Percentiles rank a stretch among this genome's conserved stretches.
Evolutionary conservation across 2,113 vertebrate genomes (phyloP).

Genomic region (Argyrosomus japonicus): DNA sequence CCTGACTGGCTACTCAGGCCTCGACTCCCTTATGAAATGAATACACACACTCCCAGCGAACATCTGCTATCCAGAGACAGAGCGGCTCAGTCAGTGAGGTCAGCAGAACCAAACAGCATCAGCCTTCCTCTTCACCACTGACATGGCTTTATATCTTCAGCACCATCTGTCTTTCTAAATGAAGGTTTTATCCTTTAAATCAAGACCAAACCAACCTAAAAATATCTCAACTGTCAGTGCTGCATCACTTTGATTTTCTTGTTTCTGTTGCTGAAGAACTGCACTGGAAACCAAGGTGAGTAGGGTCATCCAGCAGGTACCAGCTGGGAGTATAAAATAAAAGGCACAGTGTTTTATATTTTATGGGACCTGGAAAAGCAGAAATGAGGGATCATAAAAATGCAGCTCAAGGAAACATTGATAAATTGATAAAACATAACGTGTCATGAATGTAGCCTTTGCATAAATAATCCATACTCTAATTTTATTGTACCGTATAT

Average conservation of each 20-base stretch:
- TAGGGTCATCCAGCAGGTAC: slow-evolving; percentile 18
- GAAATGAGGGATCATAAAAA: slow-evolving; percentile 15
- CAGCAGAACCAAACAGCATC: slow-evolving; percentile 49
- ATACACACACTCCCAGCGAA: slow-evolving; percentile 47
- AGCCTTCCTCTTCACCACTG: slow-evolving; percentile 24
- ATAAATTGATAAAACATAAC: neutral
- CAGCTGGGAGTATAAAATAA: slow-evolving; percentile 18
- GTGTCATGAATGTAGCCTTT: slow-evolving; percentile 8
- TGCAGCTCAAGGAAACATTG: slow-evolving; percentile 12
- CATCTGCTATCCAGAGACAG: slow-evolving; percentile 74
- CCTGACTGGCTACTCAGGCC: slow-evolving; percentile 52
- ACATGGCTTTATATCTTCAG: slow-evolving; percentile 26
- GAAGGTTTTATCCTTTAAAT: slow-evolving; percentile 25
- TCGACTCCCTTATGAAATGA: slow-evolving; percentile 53
- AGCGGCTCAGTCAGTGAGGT: slow-evolving; percentile 50
- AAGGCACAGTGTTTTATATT: slow-evolving; percentile 23
- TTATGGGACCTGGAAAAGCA: slow-evolving; percentile 34
- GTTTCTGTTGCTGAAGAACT: neutral
- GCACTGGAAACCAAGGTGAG: slow-evolving; percentile 22
- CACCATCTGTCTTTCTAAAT: slow-evolving; percentile 29
- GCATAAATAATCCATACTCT: slow-evolving; percentile 5
- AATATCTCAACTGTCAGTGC: neutral
- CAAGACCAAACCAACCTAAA: slow-evolving; percentile 14
- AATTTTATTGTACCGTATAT: slow-evolving; percentile 24
- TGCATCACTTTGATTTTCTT: neutral